Conservation (phyloP, 2,113 vertebrate genomes). For the Pelodiscus sinensis region DNA sequence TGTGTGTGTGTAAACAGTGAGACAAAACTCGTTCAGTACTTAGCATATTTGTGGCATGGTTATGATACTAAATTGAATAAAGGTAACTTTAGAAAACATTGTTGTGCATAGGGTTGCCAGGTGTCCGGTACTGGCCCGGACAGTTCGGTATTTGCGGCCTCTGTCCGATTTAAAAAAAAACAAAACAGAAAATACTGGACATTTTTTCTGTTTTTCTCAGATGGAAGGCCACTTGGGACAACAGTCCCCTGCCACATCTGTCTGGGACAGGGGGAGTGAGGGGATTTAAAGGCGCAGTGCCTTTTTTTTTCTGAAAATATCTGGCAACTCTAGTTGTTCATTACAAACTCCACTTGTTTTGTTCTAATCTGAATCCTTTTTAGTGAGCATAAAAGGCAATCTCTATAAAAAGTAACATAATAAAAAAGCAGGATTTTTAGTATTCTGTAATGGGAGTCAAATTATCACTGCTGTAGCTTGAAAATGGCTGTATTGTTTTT, state of each 20-base stretch:
- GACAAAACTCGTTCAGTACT: neutral
- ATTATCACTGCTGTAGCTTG: neutral
- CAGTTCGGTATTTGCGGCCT: too few species aligned
- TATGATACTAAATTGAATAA: neutral
- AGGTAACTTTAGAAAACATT: neutral
- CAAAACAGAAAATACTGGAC: too few species aligned
- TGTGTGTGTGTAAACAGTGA: neutral
- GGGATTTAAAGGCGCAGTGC: too few species aligned
- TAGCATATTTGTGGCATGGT: neutral
- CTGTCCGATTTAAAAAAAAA: too few species aligned
- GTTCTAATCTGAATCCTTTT: neutral
- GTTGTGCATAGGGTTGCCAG: neutral
- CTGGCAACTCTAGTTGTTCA: neutral
- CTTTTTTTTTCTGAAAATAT: too few species aligned
- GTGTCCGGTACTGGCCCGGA: too few species aligned
- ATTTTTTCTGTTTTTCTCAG: too few species aligned
- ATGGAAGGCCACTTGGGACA: too few species aligned
- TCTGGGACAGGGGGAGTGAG: too few species aligned
- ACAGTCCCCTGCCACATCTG: too few species aligned
- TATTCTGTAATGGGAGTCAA: neutral
- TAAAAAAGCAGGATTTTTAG: neutral
- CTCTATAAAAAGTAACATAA: neutral
- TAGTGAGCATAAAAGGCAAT: neutral
- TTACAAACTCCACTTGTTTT: neutral
- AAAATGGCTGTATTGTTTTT: neutral